These are phyloP conservation scores for Empidonax traillii DNA, from an alignment of 2,113 vertebrate species.

Conservation along the genomic window DNA sequence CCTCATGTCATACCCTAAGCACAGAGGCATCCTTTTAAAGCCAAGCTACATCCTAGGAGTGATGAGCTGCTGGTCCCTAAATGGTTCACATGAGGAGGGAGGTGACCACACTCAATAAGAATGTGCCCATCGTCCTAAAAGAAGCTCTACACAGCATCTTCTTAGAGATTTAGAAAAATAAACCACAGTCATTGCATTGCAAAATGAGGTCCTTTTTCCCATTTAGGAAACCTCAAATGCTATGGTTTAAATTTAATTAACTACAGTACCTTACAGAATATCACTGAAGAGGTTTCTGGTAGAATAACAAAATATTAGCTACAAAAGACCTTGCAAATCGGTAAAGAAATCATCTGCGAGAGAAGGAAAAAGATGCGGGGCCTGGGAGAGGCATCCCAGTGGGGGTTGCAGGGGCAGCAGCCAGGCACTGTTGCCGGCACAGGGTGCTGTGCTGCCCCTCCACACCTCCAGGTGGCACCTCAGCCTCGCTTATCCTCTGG, in stretches of 20 bases:
- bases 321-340: not conserved
- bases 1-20: not conserved
- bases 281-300: not conserved
- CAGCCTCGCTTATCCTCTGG: not conserved
- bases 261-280: not conserved
- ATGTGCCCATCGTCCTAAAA: not conserved
- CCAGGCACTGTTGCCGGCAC: not conserved
- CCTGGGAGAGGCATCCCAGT: not conserved
- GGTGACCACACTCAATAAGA: not conserved
- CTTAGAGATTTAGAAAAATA: not conserved
- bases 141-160: not conserved
- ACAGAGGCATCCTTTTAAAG: not conserved
- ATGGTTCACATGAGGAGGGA: not conserved
- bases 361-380: not conserved
- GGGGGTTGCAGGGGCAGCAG: not conserved
- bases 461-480: constrained; percentile 49
- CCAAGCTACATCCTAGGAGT: not conserved
- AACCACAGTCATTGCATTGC: not conserved
- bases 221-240: not conserved
- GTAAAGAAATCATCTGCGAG: not conserved
- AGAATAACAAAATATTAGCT: not conserved
- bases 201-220: not conserved
- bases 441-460: not conserved
- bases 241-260: not conserved
- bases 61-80: not conserved